Percentiles rank a stretch among this genome's conserved stretches.
Evolutionary conservation across 2,888 invertebrate species (phyloP).

Genomic region (Campaea margaritaria): DNA sequence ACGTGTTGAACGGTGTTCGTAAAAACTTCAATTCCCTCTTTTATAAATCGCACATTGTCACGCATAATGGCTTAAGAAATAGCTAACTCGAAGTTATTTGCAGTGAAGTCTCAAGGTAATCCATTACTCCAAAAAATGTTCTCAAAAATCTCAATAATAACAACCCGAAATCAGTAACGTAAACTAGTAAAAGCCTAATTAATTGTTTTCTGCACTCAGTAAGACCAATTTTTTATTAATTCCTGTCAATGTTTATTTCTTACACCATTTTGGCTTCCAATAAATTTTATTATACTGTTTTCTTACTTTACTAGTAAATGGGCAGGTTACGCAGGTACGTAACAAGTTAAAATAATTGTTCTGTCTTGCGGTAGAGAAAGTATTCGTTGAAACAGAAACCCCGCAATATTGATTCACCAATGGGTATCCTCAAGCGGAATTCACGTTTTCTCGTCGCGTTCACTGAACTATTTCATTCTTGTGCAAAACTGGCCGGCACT

Average conservation of each 20-base stretch:
- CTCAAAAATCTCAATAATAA: background rate
- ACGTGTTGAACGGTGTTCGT: slow-evolving; percentile 29
- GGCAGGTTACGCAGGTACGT: too few species aligned
- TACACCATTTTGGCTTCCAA: too few species aligned
- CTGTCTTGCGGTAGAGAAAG: slow-evolving; percentile 12
- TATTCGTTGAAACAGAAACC: slow-evolving; percentile 11
- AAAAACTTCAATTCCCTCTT: slow-evolving; percentile 34
- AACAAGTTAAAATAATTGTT: too few species aligned
- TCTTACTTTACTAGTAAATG: too few species aligned
- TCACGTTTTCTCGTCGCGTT: slow-evolving; percentile 39
- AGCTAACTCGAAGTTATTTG: slow-evolving; percentile 22
- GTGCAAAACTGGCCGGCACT: slow-evolving; percentile 49
- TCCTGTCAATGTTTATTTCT: too few species aligned
- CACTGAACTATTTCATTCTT: slow-evolving; percentile 50
- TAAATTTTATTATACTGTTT: too few species aligned
- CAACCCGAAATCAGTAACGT: too few species aligned
- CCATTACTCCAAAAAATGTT: slow-evolving; percentile 10
- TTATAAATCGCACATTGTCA: slow-evolving; percentile 41
- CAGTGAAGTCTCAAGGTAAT: slow-evolving; percentile 12
- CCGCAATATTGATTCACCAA: slow-evolving; percentile 14
- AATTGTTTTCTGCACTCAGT: too few species aligned
- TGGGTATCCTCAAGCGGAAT: slow-evolving; percentile 40
- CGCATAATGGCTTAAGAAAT: slow-evolving; percentile 30
- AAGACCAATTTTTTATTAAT: too few species aligned
- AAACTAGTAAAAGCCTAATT: too few species aligned